These are phyloP conservation scores for Polydrusus cervinus DNA, from an alignment of 2,888 invertebrate species.

Conservation along the genomic window DNA sequence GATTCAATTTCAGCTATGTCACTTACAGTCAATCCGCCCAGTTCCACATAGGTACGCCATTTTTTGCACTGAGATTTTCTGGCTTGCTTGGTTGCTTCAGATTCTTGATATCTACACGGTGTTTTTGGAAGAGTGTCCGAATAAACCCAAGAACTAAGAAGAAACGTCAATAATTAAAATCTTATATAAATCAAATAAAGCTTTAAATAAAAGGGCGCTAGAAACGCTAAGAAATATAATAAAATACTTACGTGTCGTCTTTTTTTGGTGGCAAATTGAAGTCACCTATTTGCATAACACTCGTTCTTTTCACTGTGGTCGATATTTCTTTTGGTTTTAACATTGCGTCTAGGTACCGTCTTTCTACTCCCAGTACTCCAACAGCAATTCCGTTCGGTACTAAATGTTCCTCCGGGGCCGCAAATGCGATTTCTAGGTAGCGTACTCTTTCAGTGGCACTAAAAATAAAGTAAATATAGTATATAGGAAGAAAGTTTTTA, in stretches of 20 bases:
- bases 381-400: conserved; percentile 71
- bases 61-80: conserved; percentile 63
- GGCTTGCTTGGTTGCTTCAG: conserved; percentile 57
- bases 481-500: too few relatives aligned
- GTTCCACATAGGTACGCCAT: conserved; percentile 62
- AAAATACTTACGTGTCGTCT: conserved; percentile 46
- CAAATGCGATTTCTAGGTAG: conserved; percentile 74
- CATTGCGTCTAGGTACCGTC: conserved; percentile 76
- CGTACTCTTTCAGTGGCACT: conserved; percentile 70
- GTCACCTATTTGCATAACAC: conserved; percentile 60
- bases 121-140: conserved; percentile 60
- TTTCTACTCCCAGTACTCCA: conserved; percentile 77
- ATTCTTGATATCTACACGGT: conserved; percentile 62
- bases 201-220: too few relatives aligned
- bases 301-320: conserved; percentile 58
- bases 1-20: conserved; percentile 33
- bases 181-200: too few relatives aligned
- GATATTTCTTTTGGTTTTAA: conserved; percentile 68
- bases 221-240: too few relatives aligned
- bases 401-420: conserved; percentile 75
- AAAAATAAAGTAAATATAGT: too few relatives aligned
- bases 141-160: conserved; percentile 60
- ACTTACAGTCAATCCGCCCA: conserved; percentile 23
- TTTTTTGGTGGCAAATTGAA: conserved; percentile 64
- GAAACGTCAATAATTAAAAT: conserved; percentile 6